Evolutionary conservation across 2,113 vertebrate genomes (phyloP), one percentile per base, ranked within the genome.

Genomic region (Sander lucioperca): DNA sequence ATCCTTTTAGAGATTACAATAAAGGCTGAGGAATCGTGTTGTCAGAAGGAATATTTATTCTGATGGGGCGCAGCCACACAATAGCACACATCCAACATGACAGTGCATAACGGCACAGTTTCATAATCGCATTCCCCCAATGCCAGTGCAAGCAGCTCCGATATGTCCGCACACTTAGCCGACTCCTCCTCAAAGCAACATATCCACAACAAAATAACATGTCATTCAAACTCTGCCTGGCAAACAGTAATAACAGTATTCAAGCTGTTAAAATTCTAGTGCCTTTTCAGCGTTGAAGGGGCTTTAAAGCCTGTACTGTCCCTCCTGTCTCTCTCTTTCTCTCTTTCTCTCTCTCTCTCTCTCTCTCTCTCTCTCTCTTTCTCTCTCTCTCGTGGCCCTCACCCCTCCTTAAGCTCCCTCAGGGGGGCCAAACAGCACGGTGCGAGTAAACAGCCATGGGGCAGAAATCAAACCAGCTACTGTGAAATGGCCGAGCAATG

Each of bases 401-500:
- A 18, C 30, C 23, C 56, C 77, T 36, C 63, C 48, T 77, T 64
- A 77, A 53, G 19, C 62, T 76, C 66, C 82, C 66, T 68, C 47
- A 0, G 78, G 75, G 78, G 74, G 73, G 43, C 45, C 64, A 68
- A 86, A 69, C 77, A 65, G 65, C 30, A 6, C 15, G 1, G 51
- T 23, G 64, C 27, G 19, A 65, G 89, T 86, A 91, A 89, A 90
- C 86, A 93, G 74, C 88, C 65, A 53, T 2, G 10, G 88, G 90
- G 80, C 61, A 74, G 79, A 67, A 90, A 85, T 87, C 85, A 80
- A 86, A 83, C 61, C 83, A 85, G 82, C 54, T 11, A 75, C 82
- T 91, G 91, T 88, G 89, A 90, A 90, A 87, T 79, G 79, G 80
- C 85, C 14, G 70, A 59, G 86, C 25, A 79, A 80, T 80, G 83